These are phyloP conservation scores for Neomicropteryx cornuta DNA, from an alignment of 1,140 invertebrate species.

Conservation along the genomic window DNA sequence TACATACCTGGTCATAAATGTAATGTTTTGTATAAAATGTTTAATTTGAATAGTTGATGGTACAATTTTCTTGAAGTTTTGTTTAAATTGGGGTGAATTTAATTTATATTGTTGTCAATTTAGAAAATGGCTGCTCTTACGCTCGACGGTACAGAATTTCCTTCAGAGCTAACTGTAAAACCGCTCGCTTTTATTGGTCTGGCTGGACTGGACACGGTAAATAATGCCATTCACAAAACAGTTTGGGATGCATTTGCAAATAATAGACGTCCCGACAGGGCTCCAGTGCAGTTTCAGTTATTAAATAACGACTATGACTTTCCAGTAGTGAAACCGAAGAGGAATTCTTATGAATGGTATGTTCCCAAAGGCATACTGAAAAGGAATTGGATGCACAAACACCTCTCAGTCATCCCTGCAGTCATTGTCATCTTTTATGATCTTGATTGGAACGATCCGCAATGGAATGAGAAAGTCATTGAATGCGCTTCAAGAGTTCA, in stretches of 20 bases:
- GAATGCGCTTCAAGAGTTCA: constrained; percentile 88
- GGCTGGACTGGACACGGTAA: constrained; percentile 71
- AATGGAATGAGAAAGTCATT: constrained; percentile 89
- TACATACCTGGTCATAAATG: too few species aligned
- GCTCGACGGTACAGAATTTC: constrained; percentile 52
- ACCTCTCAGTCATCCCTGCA: constrained; percentile 80
- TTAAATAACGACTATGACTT: constrained; percentile 72
- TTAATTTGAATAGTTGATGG: too few species aligned
- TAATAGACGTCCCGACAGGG: constrained; percentile 65
- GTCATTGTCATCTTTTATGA: constrained; percentile 93
- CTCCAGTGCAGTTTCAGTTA: constrained; percentile 77
- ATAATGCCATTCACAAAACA: constrained; percentile 76
- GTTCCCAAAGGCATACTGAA: constrained; percentile 94
- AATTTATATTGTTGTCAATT: too few species aligned
- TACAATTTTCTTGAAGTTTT: too few species aligned
- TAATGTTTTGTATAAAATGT: too few species aligned
- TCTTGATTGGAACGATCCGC: constrained; percentile 90
- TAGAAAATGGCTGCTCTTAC: constrained; percentile 39
- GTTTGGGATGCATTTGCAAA: constrained; percentile 89
- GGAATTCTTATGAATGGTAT: constrained; percentile 90
- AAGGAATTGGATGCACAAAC: constrained; percentile 91
- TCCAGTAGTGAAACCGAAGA: constrained; percentile 81
- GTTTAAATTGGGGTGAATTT: too few species aligned
- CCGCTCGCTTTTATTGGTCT: constrained; percentile 77
- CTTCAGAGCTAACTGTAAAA: constrained; percentile 61